Evolutionary conservation across 2,797 vertebrate genomes (phyloP), one percentile per base, ranked within the genome.

Genomic region (Takifugu rubripes): DNA sequence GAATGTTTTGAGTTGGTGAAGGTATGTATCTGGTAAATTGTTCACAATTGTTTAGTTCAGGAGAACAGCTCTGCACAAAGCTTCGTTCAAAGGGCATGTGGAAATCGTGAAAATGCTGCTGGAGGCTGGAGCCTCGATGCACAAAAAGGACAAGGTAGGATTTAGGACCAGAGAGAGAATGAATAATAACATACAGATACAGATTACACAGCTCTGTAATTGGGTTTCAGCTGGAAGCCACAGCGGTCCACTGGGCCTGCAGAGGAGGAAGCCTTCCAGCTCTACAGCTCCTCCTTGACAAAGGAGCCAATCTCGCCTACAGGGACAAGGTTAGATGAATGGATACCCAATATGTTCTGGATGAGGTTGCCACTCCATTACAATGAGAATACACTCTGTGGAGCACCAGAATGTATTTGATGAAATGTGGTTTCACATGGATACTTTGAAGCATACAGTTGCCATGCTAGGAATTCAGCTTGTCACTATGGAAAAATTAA

Each of bases 231-330:
- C 92, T 98, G 65, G 92, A 96, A 67, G 95, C 94, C 72, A 95
- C 96, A 2, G 95, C 95, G 2, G 82, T 95, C 27, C 97, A 98
- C 77, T 98, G 96, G 96, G 93, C 94, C 6, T 96, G 95, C 68
- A 91, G 96, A 10, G 97, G 97, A 25, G 96, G 96, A 12, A 93
- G 85, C 45, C 81, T 94, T 64, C 88, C 92, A 0, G 89, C 93
- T 49, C 70, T 99, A 79, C 95, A 97, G 84, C 88, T 94, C 64
- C 85, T 99, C 66, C 87, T 99, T 16, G 92, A 96, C 71, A 92
- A 93, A 82, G 93, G 93, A 31, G 94, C 93, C 66, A 94, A 93
- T 68, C 83, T 94, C 77, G 91, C 89, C 2, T 88, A 92, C 42
- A 93, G 92, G 88, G 97, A 99, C 89, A 98, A 97, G 93, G 97